These are phyloP conservation scores for Callipepla squamata DNA, from an alignment of 2,113 vertebrate species.

Conservation along the genomic window DNA sequence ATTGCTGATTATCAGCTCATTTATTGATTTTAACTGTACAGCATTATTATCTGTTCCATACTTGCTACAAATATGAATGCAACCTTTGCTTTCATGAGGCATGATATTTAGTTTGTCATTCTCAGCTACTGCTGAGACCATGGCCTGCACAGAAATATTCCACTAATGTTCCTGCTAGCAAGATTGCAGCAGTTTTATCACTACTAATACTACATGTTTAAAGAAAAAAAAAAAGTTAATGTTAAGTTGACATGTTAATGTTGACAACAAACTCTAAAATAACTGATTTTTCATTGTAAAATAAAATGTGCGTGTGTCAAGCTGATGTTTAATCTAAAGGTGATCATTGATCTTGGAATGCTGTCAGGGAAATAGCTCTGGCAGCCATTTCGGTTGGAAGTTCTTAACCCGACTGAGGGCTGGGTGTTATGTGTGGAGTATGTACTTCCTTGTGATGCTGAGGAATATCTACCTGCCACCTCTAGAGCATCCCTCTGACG, in stretches of 20 bases:
- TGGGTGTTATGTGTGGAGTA: neutral
- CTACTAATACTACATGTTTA: neutral
- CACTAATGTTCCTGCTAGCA: neutral
- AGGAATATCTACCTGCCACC: neutral
- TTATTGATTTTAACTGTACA: neutral
- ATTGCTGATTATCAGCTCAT: neutral
- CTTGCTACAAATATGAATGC: neutral
- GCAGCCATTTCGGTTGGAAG: neutral
- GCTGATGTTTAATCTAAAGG: neutral
- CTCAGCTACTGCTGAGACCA: neutral
- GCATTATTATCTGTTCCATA: neutral
- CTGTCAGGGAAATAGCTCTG: neutral
- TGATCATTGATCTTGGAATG: rapidly evolving
- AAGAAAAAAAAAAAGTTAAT: neutral
- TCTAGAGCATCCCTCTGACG: neutral
- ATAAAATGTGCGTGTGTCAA: neutral
- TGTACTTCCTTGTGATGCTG: neutral
- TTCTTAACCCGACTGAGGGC: neutral
- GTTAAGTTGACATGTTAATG: neutral
- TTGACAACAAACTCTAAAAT: neutral
- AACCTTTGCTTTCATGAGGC: neutral
- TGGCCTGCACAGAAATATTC: neutral
- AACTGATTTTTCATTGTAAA: neutral
- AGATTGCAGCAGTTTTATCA: neutral
- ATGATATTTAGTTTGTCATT: neutral